phyloP scores from a whole-genome alignment of 2,888 invertebrate genomes.

The Strigamia transsilvanica region DNA sequence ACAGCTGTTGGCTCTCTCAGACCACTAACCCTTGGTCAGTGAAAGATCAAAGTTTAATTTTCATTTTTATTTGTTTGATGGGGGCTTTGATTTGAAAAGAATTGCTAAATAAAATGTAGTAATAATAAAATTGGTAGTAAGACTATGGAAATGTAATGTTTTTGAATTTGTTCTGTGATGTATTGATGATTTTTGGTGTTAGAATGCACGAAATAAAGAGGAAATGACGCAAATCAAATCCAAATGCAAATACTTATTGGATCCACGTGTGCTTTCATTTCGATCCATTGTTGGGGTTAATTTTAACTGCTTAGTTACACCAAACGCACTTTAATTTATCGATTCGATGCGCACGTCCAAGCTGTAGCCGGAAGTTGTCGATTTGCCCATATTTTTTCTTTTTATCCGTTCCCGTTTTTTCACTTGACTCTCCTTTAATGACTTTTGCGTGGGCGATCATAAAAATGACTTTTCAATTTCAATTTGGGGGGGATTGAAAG shows the following conservation, averaged over 20 bases:
- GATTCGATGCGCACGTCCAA: conserved; percentile 15
- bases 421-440: conserved; percentile 35
- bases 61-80: conserved; percentile 20
- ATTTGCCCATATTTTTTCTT: conserved; percentile 32
- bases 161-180: too few relatives aligned
- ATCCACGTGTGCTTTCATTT: not conserved
- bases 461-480: conserved; percentile 49
- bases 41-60: conserved; percentile 41
- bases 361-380: conserved; percentile 33
- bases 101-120: not conserved
- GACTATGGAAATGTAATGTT: too few relatives aligned
- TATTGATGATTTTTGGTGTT: too few relatives aligned
- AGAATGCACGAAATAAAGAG: too few relatives aligned
- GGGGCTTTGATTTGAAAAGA: not conserved
- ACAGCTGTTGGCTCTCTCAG: conserved; percentile 38
- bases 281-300: not conserved
- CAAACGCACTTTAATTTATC: conserved; percentile 39
- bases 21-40: conserved; percentile 40
- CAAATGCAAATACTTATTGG: not conserved
- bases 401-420: conserved; percentile 12
- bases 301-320: not conserved
- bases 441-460: conserved; percentile 44
- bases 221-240: too few relatives aligned
- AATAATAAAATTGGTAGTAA: too few relatives aligned
- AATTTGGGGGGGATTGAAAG: conserved; percentile 25